These are phyloP conservation scores for Nothobranchius kuhntae DNA, from an alignment of 2,113 vertebrate species.

Conservation along the genomic window DNA sequence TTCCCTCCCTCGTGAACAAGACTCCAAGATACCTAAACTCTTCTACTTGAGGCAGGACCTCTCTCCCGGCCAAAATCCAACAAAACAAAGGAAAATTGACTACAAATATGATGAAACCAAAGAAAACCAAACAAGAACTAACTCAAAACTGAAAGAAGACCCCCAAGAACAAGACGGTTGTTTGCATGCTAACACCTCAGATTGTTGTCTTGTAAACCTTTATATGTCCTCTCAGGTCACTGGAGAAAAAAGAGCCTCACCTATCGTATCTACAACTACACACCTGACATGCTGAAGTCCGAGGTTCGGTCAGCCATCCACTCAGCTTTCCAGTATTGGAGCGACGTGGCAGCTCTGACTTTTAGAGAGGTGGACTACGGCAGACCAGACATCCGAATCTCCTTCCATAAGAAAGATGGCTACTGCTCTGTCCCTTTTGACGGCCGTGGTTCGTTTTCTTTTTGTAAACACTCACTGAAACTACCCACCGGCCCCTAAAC, in stretches of 20 bases:
- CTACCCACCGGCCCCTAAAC: background rate
- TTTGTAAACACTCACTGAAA: background rate
- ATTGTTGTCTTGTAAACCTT: background rate
- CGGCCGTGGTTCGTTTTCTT: slow-evolving; percentile 68
- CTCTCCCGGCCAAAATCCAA: too few species aligned
- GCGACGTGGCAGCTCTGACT: slow-evolving; percentile 76
- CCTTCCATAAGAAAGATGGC: slow-evolving; percentile 79
- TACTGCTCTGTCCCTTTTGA: slow-evolving; percentile 75
- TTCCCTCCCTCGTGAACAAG: too few species aligned
- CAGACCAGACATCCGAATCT: slow-evolving; percentile 84
- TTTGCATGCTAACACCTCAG: background rate
- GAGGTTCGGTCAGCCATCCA: slow-evolving; percentile 75
- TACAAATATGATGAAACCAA: background rate
- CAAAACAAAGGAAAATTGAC: too few species aligned
- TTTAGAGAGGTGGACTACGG: slow-evolving; percentile 82
- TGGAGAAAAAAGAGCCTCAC: slow-evolving; percentile 87
- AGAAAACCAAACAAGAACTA: background rate
- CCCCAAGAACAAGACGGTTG: background rate
- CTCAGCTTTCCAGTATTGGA: slow-evolving; percentile 87
- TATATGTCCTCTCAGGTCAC: slow-evolving; percentile 68
- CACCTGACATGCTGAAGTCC: slow-evolving; percentile 75
- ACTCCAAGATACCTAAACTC: too few species aligned
- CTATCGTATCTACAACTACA: slow-evolving; percentile 84
- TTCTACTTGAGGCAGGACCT: too few species aligned
- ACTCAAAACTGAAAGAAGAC: background rate